phyloP scores from a whole-genome alignment of 2,888 invertebrate species.

The Aelia acuminata region DNA sequence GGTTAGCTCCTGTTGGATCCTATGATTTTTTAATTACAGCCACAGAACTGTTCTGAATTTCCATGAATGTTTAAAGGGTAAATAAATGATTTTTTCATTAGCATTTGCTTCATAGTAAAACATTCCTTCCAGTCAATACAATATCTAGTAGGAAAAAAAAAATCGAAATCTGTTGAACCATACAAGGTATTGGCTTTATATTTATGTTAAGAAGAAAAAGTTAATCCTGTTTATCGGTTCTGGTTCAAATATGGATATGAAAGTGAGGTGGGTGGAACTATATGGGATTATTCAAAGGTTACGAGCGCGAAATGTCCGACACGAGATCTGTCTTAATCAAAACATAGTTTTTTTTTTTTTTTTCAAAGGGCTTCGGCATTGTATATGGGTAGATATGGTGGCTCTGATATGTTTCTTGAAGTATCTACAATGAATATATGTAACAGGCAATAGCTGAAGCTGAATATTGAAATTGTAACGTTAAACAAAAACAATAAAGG shows the following conservation, averaged over 20 bases:
- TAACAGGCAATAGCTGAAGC: background rate
- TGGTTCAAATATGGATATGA: background rate
- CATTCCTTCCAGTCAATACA: background rate
- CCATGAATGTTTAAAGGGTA: background rate
- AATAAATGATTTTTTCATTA: background rate
- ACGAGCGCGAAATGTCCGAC: background rate
- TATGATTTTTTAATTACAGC: too few species aligned
- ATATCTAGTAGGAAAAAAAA: background rate
- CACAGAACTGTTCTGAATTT: too few species aligned
- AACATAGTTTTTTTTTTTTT: background rate
- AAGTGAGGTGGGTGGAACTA: background rate
- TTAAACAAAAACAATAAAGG: too few species aligned
- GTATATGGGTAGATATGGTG: background rate
- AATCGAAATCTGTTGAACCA: background rate
- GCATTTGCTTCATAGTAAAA: background rate
- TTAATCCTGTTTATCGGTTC: background rate
- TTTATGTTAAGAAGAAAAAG: background rate
- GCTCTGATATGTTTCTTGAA: background rate
- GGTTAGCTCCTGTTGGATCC: too few species aligned
- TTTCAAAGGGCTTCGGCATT: background rate
- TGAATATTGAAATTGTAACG: too few species aligned
- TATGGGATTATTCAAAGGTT: slow-evolving; percentile 20
- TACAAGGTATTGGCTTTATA: background rate
- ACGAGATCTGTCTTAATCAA: background rate
- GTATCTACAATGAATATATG: background rate